Evolutionary conservation across 2,888 invertebrate genomes (phyloP).

Genomic region (Amorpha juglandis): DNA sequence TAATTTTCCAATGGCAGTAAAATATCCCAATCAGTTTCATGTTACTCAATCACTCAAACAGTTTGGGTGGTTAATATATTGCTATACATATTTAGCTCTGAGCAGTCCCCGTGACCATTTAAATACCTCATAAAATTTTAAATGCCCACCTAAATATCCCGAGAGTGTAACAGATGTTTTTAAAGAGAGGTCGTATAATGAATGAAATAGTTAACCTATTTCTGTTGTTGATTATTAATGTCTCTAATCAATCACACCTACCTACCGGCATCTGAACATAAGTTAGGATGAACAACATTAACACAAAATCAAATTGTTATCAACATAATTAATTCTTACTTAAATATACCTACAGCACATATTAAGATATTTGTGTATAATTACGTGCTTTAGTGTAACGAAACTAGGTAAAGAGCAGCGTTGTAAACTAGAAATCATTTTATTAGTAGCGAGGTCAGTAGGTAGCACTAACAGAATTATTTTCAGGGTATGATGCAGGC

Average conservation of each 20-base stretch:
- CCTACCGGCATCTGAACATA: background rate
- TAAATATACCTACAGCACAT: background rate
- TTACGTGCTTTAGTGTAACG: slow-evolving; percentile 32
- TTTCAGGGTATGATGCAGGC: slow-evolving; percentile 70
- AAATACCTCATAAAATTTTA: slow-evolving; percentile 54
- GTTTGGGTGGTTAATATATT: slow-evolving; percentile 43
- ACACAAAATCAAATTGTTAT: background rate
- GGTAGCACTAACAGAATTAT: slow-evolving; percentile 56
- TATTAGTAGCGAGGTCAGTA: slow-evolving; percentile 57
- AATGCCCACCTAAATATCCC: slow-evolving; percentile 46
- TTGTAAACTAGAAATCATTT: slow-evolving; percentile 59
- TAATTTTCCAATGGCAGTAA: background rate
- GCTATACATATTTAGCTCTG: slow-evolving; percentile 56
- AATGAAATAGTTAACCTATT: slow-evolving; percentile 42
- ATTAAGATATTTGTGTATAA: background rate
- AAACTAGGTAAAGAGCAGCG: slow-evolving; percentile 54
- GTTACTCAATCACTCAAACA: slow-evolving; percentile 46
- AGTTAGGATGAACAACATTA: background rate
- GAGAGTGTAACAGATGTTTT: slow-evolving; percentile 45
- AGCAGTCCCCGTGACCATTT: slow-evolving; percentile 45
- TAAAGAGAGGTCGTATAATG: slow-evolving; percentile 38
- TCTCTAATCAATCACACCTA: background rate
- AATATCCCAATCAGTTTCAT: slow-evolving; percentile 30
- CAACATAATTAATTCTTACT: background rate
- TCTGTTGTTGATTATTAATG: slow-evolving; percentile 25